phyloP scores from a whole-genome alignment of 1,140 invertebrate genomes.

The Drosophila busckii region DNA sequence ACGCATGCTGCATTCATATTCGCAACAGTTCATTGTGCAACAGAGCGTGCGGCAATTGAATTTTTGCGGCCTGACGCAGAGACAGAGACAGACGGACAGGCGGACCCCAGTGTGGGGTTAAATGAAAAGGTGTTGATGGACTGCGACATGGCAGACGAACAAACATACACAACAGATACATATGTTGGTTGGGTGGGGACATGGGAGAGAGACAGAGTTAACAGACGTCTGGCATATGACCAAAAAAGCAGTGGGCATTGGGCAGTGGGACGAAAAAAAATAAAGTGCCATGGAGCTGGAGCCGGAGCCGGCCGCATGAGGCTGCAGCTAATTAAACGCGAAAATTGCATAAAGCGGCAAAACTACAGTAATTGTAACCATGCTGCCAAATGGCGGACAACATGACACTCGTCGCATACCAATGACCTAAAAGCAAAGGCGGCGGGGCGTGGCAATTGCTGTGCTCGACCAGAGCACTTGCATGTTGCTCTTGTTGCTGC shows the following conservation, averaged over 20 bases:
- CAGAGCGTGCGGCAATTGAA: slow-evolving; percentile 39
- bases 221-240: slow-evolving; percentile 51
- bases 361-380: slow-evolving; percentile 33
- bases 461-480: too few species aligned
- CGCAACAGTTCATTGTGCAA: slow-evolving; percentile 22
- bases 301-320: slow-evolving; percentile 36
- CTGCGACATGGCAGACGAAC: slow-evolving; percentile 67
- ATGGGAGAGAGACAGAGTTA: not conserved
- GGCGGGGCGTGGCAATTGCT: not conserved
- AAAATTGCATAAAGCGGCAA: slow-evolving; percentile 47
- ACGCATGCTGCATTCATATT: not conserved
- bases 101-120: slow-evolving; percentile 1
- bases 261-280: not conserved
- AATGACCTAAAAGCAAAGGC: not conserved
- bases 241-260: slow-evolving; percentile 20
- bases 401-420: too few species aligned
- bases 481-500: too few species aligned
- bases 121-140: slow-evolving; percentile 70
- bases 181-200: too few species aligned
- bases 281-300: too few species aligned
- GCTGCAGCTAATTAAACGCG: slow-evolving; percentile 67
- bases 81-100: too few species aligned
- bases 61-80: slow-evolving; percentile 34
- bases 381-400: slow-evolving; percentile 21
- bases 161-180: too few species aligned